Evolutionary conservation across 2,113 vertebrate genomes (phyloP), one percentile per base, ranked within the genome.

Genomic region (Chionomys nivalis): DNA sequence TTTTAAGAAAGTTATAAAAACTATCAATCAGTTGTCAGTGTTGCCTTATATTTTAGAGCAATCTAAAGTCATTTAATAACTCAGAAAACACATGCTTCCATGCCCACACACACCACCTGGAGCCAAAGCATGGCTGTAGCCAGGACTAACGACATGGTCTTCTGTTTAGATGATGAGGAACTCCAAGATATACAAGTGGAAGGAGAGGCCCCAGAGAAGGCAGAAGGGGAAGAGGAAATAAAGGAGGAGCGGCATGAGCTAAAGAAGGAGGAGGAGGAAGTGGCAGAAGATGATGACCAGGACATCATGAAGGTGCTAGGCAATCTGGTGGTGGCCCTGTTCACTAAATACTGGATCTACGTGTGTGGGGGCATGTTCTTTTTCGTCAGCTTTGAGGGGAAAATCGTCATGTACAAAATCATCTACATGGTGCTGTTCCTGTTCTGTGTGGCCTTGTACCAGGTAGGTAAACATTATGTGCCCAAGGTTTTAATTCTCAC

Each of bases 361-460:
- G 98, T 99, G 96, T 99, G 99, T 2, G 99, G 99, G 2, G 99
- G 99, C 96, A 99, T 99, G 99, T 99, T 99, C 99, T 99, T 99
- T 99, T 99, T 99, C 5, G 99, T 99, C 98, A 99, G 99, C 99
- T 99, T 99, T 70, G 99, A 99, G 98, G 99, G 99, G 79, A 98
- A 98, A 96, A 99, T 99, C 21, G 99, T 99, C 98, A 99, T 99
- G 99, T 99, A 99, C 98, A 99, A 99, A 98, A 99, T 99, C 98
- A 99, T 99, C 99, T 99, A 99, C 98, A 99, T 99, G 99, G 99
- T 99, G 98, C 98, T 99, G 93, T 99, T 99, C 97, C 99, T 99
- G 81, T 99, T 99, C 98, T 99, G 99, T 36, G 99, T 99, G 97
- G 99, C 99, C 16, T 98, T 99, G n/a, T 99, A 99, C 97, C 99